Conservation (phyloP, 2,113 vertebrate species). For the Thoracochromis brauschi region DNA sequence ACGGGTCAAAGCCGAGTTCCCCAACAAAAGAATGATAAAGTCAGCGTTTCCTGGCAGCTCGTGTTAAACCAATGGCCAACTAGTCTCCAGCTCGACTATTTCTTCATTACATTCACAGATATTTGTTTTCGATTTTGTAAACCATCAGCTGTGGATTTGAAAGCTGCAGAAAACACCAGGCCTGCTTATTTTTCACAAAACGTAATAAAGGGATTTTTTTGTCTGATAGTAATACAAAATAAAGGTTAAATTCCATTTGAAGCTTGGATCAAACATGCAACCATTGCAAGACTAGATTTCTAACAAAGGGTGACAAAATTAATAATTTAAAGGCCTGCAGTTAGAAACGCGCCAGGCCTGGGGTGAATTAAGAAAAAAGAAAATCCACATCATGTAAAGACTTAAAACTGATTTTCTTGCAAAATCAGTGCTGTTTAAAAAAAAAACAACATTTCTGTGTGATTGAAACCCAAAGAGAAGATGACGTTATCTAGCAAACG, state of each 20-base stretch:
- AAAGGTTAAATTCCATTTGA: neutral
- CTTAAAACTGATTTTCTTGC: neutral
- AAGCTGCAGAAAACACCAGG: neutral
- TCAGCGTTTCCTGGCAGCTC: constrained; percentile 76
- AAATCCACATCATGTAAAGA: neutral
- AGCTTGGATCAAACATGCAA: neutral
- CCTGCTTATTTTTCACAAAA: neutral
- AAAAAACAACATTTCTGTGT: neutral
- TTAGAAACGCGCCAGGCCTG: neutral
- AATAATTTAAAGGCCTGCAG: neutral
- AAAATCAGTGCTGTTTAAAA: neutral
- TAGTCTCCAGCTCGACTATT: neutral
- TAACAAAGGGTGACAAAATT: neutral
- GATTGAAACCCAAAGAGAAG: neutral
- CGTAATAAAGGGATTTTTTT: neutral
- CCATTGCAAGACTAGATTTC: neutral
- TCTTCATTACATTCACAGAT: neutral
- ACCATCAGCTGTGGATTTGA: neutral
- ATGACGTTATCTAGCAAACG: neutral
- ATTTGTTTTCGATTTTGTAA: neutral
- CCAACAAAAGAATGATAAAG: constrained; percentile 92
- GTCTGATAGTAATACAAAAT: neutral
- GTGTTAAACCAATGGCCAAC: neutral
- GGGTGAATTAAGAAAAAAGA: neutral
- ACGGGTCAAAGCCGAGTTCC: constrained; percentile 96